phyloP scores from a whole-genome alignment of 2,888 invertebrate genomes.

The Deroplatys truncata region DNA sequence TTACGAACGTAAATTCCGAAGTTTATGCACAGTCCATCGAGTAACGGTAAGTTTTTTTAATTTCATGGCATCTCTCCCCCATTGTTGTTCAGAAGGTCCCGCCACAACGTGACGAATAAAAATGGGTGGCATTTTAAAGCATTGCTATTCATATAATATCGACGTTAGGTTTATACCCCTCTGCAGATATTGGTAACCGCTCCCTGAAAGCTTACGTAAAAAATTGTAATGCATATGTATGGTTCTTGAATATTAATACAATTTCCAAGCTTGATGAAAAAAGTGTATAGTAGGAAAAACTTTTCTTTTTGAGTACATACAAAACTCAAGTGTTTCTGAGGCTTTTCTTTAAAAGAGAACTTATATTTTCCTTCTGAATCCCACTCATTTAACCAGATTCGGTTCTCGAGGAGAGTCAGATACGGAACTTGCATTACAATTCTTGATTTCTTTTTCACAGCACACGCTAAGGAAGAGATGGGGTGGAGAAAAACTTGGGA shows the following conservation, averaged over 20 bases:
- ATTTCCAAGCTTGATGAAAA: slow-evolving; percentile 26
- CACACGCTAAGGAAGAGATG: slow-evolving; percentile 1
- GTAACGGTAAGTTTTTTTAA: not conserved
- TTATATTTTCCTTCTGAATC: not conserved
- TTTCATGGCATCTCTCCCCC: not conserved
- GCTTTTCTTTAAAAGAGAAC: slow-evolving; percentile 13
- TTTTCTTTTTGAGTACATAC: slow-evolving; percentile 19
- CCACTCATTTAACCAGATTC: slow-evolving; percentile 24
- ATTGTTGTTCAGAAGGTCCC: not conserved
- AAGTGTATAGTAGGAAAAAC: slow-evolving; percentile 20
- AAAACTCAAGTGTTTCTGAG: slow-evolving; percentile 7
- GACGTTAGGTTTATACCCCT: not conserved
- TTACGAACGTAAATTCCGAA: not conserved
- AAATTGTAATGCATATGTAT: slow-evolving; percentile 28
- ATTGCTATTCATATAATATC: slow-evolving; percentile 8
- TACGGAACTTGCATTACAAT: slow-evolving; percentile 31
- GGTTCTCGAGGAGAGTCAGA: slow-evolving; percentile 21
- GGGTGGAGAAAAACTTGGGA: not conserved
- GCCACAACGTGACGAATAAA: slow-evolving; percentile 2
- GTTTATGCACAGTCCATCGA: not conserved
- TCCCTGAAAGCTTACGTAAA: slow-evolving; percentile 8
- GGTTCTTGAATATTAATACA: slow-evolving; percentile 28
- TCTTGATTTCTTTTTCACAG: slow-evolving; percentile 29
- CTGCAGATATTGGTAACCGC: not conserved
- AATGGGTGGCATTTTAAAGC: not conserved